Percentiles rank a stretch among this genome's conserved stretches.
Evolutionary conservation across 2,113 vertebrate species (phyloP).

Genomic region (Malurus cyaneus): DNA sequence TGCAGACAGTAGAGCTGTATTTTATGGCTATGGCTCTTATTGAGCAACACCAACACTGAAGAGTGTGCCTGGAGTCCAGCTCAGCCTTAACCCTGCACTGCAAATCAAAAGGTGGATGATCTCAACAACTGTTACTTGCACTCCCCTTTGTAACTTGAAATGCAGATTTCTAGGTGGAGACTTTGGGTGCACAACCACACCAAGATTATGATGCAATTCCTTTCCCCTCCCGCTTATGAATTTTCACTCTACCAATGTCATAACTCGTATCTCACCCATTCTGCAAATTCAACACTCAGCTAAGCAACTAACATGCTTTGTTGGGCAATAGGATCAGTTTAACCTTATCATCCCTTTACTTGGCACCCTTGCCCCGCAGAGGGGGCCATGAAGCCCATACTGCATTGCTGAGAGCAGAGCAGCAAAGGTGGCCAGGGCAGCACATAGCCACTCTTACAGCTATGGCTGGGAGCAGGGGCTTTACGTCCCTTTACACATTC

Average conservation of each 20-base stretch:
- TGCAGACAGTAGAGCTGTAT: fast-evolving
- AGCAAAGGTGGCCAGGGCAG: neutral
- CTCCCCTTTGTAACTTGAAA: neutral
- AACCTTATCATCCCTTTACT: neutral
- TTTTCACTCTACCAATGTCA: neutral
- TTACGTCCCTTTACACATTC: fast-evolving
- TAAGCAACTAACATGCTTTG: neutral
- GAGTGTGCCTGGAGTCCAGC: neutral
- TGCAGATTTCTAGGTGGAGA: fast-evolving
- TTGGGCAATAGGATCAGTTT: neutral
- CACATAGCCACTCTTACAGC: neutral
- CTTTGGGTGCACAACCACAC: neutral
- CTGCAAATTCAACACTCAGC: neutral
- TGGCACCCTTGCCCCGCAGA: fast-evolving
- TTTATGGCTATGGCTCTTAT: neutral
- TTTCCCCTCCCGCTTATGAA: neutral
- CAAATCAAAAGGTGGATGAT: neutral
- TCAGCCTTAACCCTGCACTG: neutral
- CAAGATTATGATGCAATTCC: neutral
- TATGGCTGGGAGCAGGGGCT: fast-evolving
- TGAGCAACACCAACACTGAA: neutral
- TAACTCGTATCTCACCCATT: neutral
- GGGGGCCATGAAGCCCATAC: fast-evolving
- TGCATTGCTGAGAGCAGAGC: fast-evolving
- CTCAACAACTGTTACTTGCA: neutral